Conservation (phyloP, 2,888 invertebrate species). For the Syrphus vitripennis region DNA sequence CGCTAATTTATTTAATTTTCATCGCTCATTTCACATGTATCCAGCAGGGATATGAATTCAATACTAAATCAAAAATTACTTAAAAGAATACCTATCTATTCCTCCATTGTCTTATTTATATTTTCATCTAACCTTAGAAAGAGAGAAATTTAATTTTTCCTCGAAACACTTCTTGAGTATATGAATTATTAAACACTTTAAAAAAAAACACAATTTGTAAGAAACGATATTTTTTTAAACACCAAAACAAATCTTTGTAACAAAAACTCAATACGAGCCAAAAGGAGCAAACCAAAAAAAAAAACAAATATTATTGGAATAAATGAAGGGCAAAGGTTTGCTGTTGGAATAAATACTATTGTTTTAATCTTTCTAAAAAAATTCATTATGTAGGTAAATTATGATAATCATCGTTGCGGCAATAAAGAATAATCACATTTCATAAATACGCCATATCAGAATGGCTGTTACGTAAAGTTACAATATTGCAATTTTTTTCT, state of each 20-base stretch:
- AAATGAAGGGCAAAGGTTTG: slow-evolving; percentile 41
- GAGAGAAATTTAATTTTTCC: slow-evolving; percentile 20
- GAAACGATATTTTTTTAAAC: slow-evolving; percentile 70
- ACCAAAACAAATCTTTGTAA: slow-evolving; percentile 33
- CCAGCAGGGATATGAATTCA: slow-evolving; percentile 6
- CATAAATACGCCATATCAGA: too few species aligned
- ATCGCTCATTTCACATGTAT: too few species aligned
- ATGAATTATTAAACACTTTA: slow-evolving; percentile 38
- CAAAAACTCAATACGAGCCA: slow-evolving; percentile 24
- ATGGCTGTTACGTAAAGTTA: too few species aligned
- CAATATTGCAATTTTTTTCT: too few species aligned
- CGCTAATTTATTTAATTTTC: too few species aligned
- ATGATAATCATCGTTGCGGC: too few species aligned
- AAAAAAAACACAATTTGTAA: slow-evolving; percentile 67
- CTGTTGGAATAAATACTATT: slow-evolving; percentile 51
- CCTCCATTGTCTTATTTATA: neutral
- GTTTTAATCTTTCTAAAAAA: slow-evolving; percentile 7
- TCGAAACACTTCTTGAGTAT: slow-evolving; percentile 42
- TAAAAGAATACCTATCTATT: neutral
- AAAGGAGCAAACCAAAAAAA: slow-evolving; percentile 24
- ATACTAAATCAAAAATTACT: too few species aligned
- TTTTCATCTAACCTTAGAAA: neutral
- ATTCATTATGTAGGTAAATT: too few species aligned
- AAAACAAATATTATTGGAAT: slow-evolving; percentile 6
- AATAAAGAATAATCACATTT: too few species aligned